Conservation (phyloP, 2,113 vertebrate species). For the Epinephelus lanceolatus region DNA sequence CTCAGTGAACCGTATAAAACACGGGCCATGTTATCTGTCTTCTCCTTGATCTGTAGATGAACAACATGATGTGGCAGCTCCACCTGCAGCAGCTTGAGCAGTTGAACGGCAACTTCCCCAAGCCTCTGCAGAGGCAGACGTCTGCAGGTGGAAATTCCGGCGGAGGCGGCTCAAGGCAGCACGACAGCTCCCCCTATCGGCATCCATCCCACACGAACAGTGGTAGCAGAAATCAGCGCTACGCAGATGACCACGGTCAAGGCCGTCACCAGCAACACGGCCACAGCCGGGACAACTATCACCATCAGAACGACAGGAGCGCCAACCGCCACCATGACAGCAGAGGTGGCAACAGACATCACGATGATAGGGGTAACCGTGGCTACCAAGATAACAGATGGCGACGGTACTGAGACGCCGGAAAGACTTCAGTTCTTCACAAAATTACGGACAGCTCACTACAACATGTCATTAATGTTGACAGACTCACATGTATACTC, state of each 20-base stretch:
- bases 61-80: conserved; percentile 81
- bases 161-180: conserved; percentile 77
- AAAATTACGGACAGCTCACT: conserved; percentile 24
- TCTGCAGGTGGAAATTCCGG: conserved; percentile 44
- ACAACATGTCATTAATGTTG: conserved; percentile 24
- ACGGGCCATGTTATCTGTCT: not conserved
- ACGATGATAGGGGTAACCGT: conserved; percentile 83
- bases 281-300: conserved; percentile 78
- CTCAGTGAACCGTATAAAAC: not conserved
- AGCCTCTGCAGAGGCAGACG: conserved; percentile 60
- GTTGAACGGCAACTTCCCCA: conserved; percentile 69
- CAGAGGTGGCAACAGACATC: conserved; percentile 82
- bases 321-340: conserved; percentile 53
- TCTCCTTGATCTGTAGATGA: conserved; percentile 82
- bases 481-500: conserved; percentile 58
- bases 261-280: conserved; percentile 83
- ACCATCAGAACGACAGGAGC: conserved; percentile 74
- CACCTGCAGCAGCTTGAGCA: conserved; percentile 82
- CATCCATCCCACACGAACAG: conserved; percentile 75
- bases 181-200: conserved; percentile 67
- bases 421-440: conserved; percentile 42
- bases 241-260: conserved; percentile 48
- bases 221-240: conserved; percentile 77
- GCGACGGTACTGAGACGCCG: conserved; percentile 79
- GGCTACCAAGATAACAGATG: conserved; percentile 85